Percentiles rank a stretch among this genome's conserved stretches.
phyloP scores from a whole-genome alignment of 2,888 invertebrate genomes.

The Phymatocera aterrima region DNA sequence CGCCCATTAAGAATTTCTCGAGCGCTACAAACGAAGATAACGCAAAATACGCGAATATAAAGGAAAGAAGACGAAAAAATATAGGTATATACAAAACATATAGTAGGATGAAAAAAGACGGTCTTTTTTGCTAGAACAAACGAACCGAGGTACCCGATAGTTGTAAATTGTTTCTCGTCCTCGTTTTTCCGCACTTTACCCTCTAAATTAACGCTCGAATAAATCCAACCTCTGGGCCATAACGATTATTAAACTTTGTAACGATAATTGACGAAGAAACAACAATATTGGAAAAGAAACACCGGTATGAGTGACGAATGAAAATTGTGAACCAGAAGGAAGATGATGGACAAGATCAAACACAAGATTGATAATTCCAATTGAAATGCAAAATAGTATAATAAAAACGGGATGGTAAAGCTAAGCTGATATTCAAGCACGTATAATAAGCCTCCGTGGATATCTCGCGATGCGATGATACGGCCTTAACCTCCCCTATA shows the following conservation, averaged over 20 bases:
- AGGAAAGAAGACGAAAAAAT: background rate
- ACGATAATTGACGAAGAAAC: background rate
- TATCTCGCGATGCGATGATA: background rate
- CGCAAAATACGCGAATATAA: too few relatives aligned
- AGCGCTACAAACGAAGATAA: constrained; percentile 10
- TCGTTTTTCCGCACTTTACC: background rate
- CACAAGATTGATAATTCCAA: background rate
- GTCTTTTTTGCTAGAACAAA: background rate
- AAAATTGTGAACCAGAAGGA: background rate
- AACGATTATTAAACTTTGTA: background rate
- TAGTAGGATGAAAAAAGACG: background rate
- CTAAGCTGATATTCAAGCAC: constrained; percentile 1
- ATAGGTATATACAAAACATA: background rate
- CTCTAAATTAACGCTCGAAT: background rate
- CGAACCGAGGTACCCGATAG: background rate
- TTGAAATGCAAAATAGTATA: background rate
- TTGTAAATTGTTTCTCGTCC: background rate
- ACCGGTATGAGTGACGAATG: background rate
- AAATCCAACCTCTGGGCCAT: background rate
- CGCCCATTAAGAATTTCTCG: constrained; percentile 30
- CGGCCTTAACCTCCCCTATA: background rate
- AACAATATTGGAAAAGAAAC: background rate
- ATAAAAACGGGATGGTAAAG: background rate
- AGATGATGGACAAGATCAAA: background rate
- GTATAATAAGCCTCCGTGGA: constrained; percentile 7